phyloP scores from a whole-genome alignment of 2,797 vertebrate species.

The Chaunax sp. region DNA sequence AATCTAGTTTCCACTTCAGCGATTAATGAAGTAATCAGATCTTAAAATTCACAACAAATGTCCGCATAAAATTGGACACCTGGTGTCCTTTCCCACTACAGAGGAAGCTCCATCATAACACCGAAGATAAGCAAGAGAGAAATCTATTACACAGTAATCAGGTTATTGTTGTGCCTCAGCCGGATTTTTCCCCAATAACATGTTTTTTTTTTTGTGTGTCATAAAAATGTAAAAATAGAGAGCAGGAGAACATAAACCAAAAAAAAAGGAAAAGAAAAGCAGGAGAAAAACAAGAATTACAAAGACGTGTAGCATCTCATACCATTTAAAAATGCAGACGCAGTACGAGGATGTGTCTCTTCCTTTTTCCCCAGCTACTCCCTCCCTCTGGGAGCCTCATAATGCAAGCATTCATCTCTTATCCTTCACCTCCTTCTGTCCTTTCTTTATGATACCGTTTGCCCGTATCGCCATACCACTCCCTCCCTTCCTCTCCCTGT shows the following conservation, averaged over 20 bases:
- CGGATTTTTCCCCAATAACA: not conserved
- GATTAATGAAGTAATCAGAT: not conserved
- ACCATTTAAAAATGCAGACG: not conserved
- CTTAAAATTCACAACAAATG: not conserved
- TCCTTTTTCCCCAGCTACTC: constrained; percentile 10
- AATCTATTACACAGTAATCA: not conserved
- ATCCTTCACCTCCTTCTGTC: constrained; percentile 16
- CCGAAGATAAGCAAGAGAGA: no score
- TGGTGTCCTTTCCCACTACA: no score
- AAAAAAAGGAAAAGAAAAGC: not conserved
- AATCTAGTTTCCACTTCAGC: not conserved
- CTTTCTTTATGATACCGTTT: constrained; percentile 44
- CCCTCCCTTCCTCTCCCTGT: constrained; percentile 17
- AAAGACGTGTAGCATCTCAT: not conserved
- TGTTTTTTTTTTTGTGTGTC: not conserved
- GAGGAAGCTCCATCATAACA: no score
- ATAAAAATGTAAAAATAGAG: not conserved
- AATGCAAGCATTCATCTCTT: constrained; percentile 48
- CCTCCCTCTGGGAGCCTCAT: constrained; percentile 47
- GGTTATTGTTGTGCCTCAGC: not conserved
- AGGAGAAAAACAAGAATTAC: not conserved
- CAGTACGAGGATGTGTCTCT: not conserved
- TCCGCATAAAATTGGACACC: not conserved
- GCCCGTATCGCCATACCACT: constrained; percentile 13
- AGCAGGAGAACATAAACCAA: not conserved